Evolutionary conservation across 1,140 invertebrate genomes (phyloP).

Genomic region (Papilio machaon): DNA sequence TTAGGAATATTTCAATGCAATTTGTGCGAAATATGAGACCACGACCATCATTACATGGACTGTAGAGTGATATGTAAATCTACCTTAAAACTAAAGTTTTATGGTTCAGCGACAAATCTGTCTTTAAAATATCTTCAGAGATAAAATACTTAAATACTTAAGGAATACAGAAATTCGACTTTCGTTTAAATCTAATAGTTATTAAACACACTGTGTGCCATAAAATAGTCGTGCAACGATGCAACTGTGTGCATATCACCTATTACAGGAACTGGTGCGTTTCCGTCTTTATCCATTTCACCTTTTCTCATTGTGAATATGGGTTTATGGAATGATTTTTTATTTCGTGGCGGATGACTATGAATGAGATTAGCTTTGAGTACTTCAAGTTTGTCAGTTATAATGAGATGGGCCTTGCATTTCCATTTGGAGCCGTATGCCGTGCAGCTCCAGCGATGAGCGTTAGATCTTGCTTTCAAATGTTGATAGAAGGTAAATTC

Average conservation of each 20-base stretch:
- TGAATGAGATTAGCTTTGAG: constrained; percentile 69
- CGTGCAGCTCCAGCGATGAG: constrained; percentile 76
- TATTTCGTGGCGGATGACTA: constrained; percentile 66
- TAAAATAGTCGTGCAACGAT: constrained; percentile 67
- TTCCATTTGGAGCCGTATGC: constrained; percentile 76
- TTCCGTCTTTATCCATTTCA: constrained; percentile 48
- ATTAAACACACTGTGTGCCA: constrained; percentile 72
- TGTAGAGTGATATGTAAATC: constrained; percentile 19
- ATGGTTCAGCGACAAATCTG: constrained; percentile 8
- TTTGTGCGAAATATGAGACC: neutral
- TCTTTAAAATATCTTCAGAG: neutral
- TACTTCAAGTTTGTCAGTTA: constrained; percentile 73
- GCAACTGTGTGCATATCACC: constrained; percentile 48
- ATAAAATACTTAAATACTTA: neutral
- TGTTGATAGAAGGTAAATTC: constrained; percentile 78
- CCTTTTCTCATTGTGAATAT: constrained; percentile 47
- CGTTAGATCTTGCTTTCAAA: constrained; percentile 68
- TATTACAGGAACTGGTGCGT: constrained; percentile 28
- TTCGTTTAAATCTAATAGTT: constrained; percentile 49
- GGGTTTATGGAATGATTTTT: constrained; percentile 52
- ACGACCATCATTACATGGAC: neutral
- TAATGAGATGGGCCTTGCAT: constrained; percentile 75
- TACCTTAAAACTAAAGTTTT: constrained; percentile 8
- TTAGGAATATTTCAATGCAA: constrained; percentile 18
- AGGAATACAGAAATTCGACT: constrained; percentile 12